A percentile compares a stretch with the other conserved stretches of the same genome.
Conservation (phyloP, 2,113 vertebrate genomes). For the Mastomys natalensis region DNA sequence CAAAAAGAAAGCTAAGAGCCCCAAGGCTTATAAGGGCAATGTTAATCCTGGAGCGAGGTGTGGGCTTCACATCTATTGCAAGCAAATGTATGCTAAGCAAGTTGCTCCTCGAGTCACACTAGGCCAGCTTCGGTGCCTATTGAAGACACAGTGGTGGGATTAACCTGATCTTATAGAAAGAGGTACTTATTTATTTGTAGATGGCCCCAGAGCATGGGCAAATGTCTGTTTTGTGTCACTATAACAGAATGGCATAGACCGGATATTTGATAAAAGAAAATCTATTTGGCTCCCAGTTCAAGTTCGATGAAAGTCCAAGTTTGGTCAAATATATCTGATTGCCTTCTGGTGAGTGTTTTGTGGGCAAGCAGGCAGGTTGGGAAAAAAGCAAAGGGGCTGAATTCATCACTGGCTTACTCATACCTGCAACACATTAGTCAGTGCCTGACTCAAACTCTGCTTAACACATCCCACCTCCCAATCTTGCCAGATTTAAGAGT, state of each 20-base stretch:
- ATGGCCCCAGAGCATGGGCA: background rate
- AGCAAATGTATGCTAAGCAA: background rate
- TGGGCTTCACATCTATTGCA: background rate
- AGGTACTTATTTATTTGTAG: background rate
- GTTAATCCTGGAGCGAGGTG: background rate
- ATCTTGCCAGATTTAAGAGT: background rate
- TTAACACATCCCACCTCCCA: background rate
- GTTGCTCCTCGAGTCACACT: background rate
- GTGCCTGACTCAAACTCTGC: background rate
- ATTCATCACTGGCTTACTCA: background rate
- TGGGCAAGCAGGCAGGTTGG: background rate
- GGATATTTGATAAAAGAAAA: background rate
- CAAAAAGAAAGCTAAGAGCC: background rate
- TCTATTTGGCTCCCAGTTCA: background rate
- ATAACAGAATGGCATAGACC: background rate
- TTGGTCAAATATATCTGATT: background rate
- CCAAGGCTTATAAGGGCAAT: background rate
- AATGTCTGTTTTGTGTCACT: background rate
- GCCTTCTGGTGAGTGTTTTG: background rate
- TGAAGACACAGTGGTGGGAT: background rate
- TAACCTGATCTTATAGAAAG: background rate
- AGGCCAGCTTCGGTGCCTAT: background rate
- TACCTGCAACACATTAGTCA: background rate
- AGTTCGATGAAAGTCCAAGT: background rate
- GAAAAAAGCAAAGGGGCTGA: background rate